Conservation (phyloP, 1,140 invertebrate species). For the Leptinotarsa texana region DNA sequence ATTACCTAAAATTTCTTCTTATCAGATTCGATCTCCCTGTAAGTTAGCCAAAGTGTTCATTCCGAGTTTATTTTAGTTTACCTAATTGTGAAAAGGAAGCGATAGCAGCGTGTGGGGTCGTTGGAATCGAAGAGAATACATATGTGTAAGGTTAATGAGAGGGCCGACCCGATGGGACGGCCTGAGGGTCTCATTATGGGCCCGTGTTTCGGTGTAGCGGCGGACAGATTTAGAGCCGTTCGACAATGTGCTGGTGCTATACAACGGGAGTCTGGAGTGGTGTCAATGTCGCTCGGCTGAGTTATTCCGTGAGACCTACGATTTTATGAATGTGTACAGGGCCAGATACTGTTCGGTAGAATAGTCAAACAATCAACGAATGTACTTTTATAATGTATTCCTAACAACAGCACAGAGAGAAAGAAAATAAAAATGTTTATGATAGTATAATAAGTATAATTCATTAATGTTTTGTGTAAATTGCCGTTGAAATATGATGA, state of each 20-base stretch:
- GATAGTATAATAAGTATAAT: too few relatives aligned
- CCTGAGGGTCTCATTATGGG: conserved; percentile 39
- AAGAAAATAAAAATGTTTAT: too few relatives aligned
- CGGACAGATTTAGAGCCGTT: conserved; percentile 38
- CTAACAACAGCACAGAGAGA: too few relatives aligned
- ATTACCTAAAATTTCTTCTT: too few relatives aligned
- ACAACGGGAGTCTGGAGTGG: conserved; percentile 17
- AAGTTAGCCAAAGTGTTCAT: neutral
- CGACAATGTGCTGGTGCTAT: conserved; percentile 3
- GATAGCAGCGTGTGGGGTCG: conserved; percentile 27
- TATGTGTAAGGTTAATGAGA: conserved; percentile 41
- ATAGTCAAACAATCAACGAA: too few relatives aligned
- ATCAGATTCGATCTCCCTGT: conserved; percentile 11
- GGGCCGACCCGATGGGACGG: conserved; percentile 28
- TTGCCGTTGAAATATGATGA: too few relatives aligned
- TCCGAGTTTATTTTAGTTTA: conserved; percentile 26
- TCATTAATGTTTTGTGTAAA: too few relatives aligned
- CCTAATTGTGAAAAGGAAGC: conserved; percentile 30
- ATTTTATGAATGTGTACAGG: neutral
- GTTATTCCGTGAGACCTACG: conserved; percentile 1
- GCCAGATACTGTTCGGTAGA: neutral
- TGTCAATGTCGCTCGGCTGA: conserved; percentile 18
- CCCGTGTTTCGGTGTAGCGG: conserved; percentile 34
- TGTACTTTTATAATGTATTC: too few relatives aligned
- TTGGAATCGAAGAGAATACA: conserved; percentile 28